Conservation (phyloP, 1,140 invertebrate species). For the Platyscapa corneri region DNA sequence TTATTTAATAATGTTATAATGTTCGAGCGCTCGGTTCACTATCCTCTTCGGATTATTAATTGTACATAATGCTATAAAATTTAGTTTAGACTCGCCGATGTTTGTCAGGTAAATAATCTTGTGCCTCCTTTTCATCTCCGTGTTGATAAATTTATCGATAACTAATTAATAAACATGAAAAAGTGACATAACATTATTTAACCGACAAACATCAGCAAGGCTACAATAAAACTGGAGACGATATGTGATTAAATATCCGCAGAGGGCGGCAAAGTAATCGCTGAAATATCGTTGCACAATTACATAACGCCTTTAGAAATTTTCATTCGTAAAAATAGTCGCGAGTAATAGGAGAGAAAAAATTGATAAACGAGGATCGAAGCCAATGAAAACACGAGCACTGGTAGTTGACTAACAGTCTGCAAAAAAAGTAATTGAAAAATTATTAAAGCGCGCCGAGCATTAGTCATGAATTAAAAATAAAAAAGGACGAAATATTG, state of each 20-base stretch:
- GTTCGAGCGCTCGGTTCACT: neutral
- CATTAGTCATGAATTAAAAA: no score
- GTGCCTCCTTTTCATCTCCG: neutral
- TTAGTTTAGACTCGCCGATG: neutral
- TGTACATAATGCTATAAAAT: neutral
- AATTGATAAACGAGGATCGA: no score
- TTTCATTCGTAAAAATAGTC: no score
- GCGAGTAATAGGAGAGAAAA: no score
- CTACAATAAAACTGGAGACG: neutral
- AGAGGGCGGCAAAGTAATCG: neutral
- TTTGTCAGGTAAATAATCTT: neutral
- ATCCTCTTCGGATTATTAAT: neutral
- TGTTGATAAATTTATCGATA: neutral
- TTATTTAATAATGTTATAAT: neutral
- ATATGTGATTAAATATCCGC: neutral
- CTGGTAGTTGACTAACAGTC: no score
- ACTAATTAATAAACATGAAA: neutral
- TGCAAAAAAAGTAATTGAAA: no score
- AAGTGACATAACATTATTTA: neutral
- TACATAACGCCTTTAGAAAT: no score
- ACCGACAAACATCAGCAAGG: neutral
- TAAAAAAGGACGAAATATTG: no score
- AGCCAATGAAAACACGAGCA: no score
- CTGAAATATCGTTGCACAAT: neutral
- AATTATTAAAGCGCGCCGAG: no score